Base-by-base conservation (phyloP, 2,113 vertebrate genomes). In the Python bivittatus region DNA sequence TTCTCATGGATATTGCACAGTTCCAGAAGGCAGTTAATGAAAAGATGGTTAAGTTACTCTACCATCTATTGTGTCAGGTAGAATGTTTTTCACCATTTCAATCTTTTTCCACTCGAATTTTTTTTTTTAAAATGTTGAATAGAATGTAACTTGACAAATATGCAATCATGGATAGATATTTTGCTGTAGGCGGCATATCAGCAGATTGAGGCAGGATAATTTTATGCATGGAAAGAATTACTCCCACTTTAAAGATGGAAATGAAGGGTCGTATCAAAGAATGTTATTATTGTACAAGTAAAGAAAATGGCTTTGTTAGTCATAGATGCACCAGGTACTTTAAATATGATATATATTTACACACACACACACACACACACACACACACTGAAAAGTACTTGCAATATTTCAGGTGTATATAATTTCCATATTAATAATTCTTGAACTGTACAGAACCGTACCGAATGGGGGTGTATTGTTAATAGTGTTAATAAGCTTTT, bases 161-260 rank as follows among this genome's bases (percentile, higher is more conserved):
- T 22, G 57, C 58, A 54, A 29, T 89, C 25, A 89, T 20, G 44
- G 54, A 88, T n/a, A 84, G 42, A 84, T 85, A 64, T 48, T 56
- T 85, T 89, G 88, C 42, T 85, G 72, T 84, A 89, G 88, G 88
- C 61, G 56, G 79, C 27, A 84, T 89, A 92, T 89, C 72, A 53
- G 27, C 87, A 89, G 88, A 89, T 64, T 85, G 57, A 89, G 48
- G 56, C 13, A 48, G 72, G 84, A 92, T 89, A 61, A 85, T 85
- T 89, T 92, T 89, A 54, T 54, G 79, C n/a, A 85, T 79, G 57
- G 27, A 86, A 68, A 90, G 53, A 64, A 93, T 90, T 53, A 58
- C 84, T 90, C 84, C 84, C 79, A 90, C 84, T 54, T 90, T 90
- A 68, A 92, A 68, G 53, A 57, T 29, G n/a, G 52, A 42, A 90